Percentiles rank a stretch among this genome's conserved stretches.
Conservation (phyloP, 1,140 invertebrate genomes). For the Orius insidiosus region DNA sequence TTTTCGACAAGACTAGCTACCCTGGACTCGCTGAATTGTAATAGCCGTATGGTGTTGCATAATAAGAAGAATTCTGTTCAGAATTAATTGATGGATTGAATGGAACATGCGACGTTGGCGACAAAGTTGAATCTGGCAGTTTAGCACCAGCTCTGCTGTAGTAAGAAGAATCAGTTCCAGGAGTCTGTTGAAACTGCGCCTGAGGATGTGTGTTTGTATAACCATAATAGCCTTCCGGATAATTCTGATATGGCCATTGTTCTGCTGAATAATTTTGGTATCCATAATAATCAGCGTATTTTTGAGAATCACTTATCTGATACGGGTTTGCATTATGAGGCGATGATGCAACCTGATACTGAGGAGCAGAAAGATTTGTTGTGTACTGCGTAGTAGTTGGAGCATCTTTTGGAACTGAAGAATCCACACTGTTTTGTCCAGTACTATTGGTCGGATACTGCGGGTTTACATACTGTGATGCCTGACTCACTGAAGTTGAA, state of each 20-base stretch:
- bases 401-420: background rate
- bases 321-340: too few species aligned
- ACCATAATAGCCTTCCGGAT: slow-evolving; percentile 4
- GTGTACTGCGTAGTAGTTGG: slow-evolving; percentile 2
- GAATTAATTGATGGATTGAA: background rate
- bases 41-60: slow-evolving; percentile 1
- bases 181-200: slow-evolving; percentile 18
- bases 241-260: slow-evolving; percentile 7
- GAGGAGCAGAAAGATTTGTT: slow-evolving; percentile 21
- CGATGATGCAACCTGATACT: background rate
- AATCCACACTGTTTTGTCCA: background rate
- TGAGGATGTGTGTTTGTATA: slow-evolving; percentile 11
- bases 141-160: slow-evolving; percentile 19
- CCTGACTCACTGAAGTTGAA: background rate
- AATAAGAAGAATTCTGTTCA: too few species aligned
- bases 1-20: slow-evolving; percentile 1
- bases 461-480: background rate
- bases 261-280: slow-evolving; percentile 7
- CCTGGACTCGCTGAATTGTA: slow-evolving; percentile 6
- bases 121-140: background rate
- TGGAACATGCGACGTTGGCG: background rate
- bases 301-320: background rate
- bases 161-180: slow-evolving; percentile 18
- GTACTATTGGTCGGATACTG: background rate
- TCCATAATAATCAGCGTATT: slow-evolving; percentile 14